Base-by-base conservation (phyloP, 1,140 invertebrate species). In the Zaprionus nigranus region DNA sequence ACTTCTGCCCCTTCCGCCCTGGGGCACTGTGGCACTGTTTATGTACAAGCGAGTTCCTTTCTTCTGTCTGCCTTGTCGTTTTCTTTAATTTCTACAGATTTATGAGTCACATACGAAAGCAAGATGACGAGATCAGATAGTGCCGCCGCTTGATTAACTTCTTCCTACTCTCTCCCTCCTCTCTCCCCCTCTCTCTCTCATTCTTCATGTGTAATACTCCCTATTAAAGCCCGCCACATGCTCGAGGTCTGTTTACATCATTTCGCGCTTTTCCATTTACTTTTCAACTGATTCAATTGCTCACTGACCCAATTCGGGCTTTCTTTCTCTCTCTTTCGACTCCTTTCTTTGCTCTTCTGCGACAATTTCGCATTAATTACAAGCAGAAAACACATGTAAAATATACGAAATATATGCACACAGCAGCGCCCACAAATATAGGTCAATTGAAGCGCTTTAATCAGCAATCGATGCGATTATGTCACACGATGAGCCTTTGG, bases 1-100 rank as follows among this genome's bases (percentile, higher is more conserved):
- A 84, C 66, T 69, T 43, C 66, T 78, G 65, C 56, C 73, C 24
- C 24, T 26, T 5, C 24, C 38, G 15, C 15, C 38, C 15, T 40
- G 6, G 6, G 13, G 13, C 17, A 17, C n/a, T n/a, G n/a, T n/a
- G n/a, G n/a, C n/a, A n/a, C n/a, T n/a, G n/a, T n/a, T 30, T 84
- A 78, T 71, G 78, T 75, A 85, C 81, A 84, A 84, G 78, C 85
- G 74, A 62, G 60, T 85, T 84, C 70, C 82, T 65, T 84, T 49
- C 30, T 13, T 61, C 60, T 62, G 5, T 7, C 46, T 63, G 22
- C 3, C n/a, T 60, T 43, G 5, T 26, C 38, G 15, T 61, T 51
- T 34, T 62, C 46, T 38, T 40, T 5, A 17, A n/a, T 40, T 46
- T 46, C 40, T 46, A 13, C 67, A 64, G 60, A 75, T 75, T 75